Base-by-base conservation (phyloP, 2,113 vertebrate genomes). In the Crotophaga sulcirostris region DNA sequence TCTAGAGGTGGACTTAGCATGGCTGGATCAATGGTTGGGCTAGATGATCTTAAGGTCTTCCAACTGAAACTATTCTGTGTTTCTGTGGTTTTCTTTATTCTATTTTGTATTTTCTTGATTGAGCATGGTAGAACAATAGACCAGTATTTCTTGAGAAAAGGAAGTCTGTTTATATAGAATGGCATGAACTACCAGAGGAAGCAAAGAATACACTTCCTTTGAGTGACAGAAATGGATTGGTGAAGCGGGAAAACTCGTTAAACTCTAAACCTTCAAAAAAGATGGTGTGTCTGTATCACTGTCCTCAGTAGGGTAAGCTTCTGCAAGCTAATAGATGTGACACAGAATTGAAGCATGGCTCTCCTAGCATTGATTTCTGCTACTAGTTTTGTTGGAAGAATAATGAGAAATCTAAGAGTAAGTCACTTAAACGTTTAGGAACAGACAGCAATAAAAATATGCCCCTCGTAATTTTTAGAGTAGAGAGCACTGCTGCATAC, bases 221-320 rank as follows among this genome's bases (percentile, higher is more conserved):
- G 20, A 68, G 62, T 44, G 67, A 47, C 8, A 56, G n/a, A 59
- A 83, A 64, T 40, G 4, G 4, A 9, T 26, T 24, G 17, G 16
- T 72, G 10, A 78, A 66, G 28, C 56, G 51, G 25, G 26, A 52
- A 52, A 29, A 52, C 14, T 28, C 15, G 51, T 52, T 28, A 4
- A 52, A 52, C 51, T 52, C 13, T 60, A 13, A 28, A 7, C 47
- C 24, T 36, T 66, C 25, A 55, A 31, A 59, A 67, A 90, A 77
- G n/a, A 21, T 15, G 26, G 51, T 51, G 16, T 15, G 5, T 47
- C 31, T 2, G 0, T 54, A 4, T 34, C 36, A 34, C 0, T 1
- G 0, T 40, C 21, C 24, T 44, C 18, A 29, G 17, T 36, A 36
- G 23, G 13, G 13, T 80, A 45, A 44, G 55, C 24, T 67, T 69